These are phyloP conservation scores for Zele albiditarsus DNA, from an alignment of 2,888 invertebrate species.

Conservation along the genomic window DNA sequence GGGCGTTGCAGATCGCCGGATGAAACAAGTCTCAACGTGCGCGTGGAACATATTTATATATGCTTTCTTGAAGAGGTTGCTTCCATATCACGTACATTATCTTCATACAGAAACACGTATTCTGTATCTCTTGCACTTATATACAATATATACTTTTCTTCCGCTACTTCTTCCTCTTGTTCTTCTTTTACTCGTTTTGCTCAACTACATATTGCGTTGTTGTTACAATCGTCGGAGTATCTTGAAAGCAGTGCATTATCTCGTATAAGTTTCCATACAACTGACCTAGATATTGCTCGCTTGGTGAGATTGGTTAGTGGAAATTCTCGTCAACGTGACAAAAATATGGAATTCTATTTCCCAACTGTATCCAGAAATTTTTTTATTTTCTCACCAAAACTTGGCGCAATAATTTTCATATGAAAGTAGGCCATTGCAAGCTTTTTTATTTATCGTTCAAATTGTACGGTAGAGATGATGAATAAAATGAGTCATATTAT, in stretches of 20 bases:
- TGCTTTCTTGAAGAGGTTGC: conserved; percentile 25
- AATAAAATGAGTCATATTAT: too few species aligned
- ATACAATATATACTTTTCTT: conserved; percentile 36
- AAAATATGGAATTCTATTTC: not conserved
- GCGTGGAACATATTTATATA: conserved; percentile 27
- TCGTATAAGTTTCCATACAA: not conserved
- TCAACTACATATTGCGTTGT: conserved; percentile 12
- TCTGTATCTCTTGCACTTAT: conserved; percentile 25
- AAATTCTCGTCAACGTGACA: not conserved
- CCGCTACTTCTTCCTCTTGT: conserved; percentile 1
- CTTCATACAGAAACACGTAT: conserved; percentile 13
- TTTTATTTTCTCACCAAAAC: not conserved
- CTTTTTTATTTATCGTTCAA: too few species aligned
- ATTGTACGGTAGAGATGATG: too few species aligned
- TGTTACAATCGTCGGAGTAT: not conserved
- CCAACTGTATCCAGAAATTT: not conserved
- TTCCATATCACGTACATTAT: conserved; percentile 38
- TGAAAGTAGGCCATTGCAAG: not conserved
- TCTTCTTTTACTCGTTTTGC: not conserved
- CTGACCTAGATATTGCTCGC: not conserved
- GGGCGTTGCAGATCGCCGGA: conserved; percentile 27
- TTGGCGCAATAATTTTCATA: not conserved
- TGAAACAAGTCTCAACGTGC: conserved; percentile 12
- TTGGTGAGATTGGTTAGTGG: not conserved
- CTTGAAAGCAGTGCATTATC: conserved; percentile 15